Conservation (phyloP, 2,888 invertebrate genomes). For the Nephrotoma flavescens region DNA sequence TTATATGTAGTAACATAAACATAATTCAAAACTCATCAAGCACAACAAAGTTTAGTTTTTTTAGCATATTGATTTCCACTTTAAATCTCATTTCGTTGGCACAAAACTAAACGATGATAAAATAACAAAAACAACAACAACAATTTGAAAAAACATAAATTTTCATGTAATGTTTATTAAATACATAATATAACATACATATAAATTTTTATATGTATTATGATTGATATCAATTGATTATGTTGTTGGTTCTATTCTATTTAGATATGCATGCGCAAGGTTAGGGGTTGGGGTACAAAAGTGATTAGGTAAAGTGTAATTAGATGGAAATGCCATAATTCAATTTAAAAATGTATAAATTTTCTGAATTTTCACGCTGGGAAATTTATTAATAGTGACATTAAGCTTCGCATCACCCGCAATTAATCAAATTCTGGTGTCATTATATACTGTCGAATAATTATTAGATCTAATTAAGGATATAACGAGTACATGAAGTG, state of each 20-base stretch:
- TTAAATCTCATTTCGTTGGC: neutral
- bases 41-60: neutral
- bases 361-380: neutral
- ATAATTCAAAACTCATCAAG: neutral
- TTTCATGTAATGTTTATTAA: neutral
- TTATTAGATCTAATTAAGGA: too few species aligned
- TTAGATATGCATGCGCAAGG: neutral
- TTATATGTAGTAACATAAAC: neutral
- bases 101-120: neutral
- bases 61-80: neutral
- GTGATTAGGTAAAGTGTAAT: neutral
- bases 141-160: neutral
- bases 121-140: neutral
- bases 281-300: too few species aligned
- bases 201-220: neutral
- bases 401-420: neutral
- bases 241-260: neutral
- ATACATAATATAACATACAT: too few species aligned
- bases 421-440: neutral
- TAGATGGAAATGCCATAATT: neutral
- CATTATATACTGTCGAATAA: too few species aligned
- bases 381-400: neutral
- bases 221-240: neutral
- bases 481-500: too few species aligned
- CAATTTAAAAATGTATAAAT: neutral